Evolutionary conservation across 2,888 invertebrate genomes (phyloP).

Genomic region (Lobophora halterata): DNA sequence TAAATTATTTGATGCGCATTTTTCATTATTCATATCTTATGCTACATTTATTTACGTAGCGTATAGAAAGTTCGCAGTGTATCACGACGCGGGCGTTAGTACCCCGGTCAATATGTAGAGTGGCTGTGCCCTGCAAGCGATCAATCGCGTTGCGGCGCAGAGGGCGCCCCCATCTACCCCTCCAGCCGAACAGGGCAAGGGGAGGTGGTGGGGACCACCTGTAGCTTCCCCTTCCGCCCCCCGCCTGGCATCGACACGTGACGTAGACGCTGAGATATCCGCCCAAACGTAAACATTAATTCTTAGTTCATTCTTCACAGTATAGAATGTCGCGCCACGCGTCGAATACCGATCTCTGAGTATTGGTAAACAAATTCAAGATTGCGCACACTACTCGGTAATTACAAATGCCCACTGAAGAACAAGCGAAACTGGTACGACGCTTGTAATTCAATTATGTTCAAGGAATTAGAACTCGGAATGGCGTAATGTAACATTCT

Average conservation of each 20-base stretch:
- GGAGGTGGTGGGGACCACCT: conserved; percentile 64
- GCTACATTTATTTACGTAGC: conserved; percentile 54
- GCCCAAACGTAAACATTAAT: conserved; percentile 81
- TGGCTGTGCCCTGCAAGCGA: conserved; percentile 74
- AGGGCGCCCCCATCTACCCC: conserved; percentile 34
- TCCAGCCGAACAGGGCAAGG: conserved; percentile 30
- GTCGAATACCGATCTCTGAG: conserved; percentile 64
- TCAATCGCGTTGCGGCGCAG: conserved; percentile 70
- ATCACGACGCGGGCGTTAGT: conserved; percentile 70
- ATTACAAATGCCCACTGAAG: conserved; percentile 29
- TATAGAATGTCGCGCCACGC: conserved; percentile 73
- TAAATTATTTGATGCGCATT: no score
- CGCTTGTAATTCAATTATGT: conserved; percentile 65
- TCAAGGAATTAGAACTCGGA: conserved; percentile 51
- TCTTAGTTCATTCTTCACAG: conserved; percentile 79
- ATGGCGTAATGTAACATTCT: conserved; percentile 28
- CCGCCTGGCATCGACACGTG: conserved; percentile 70
- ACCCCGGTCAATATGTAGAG: conserved; percentile 79
- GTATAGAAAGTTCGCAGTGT: conserved; percentile 60
- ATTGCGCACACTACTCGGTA: conserved; percentile 39
- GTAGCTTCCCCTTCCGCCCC: conserved; percentile 52
- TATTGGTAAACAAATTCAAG: conserved; percentile 75
- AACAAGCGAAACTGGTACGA: conserved; percentile 37
- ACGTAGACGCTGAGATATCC: conserved; percentile 77
- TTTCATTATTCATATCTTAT: conserved; percentile 20